Percentiles rank a stretch among this genome's conserved stretches.
phyloP scores from a whole-genome alignment of 2,797 vertebrate species.

The Sebastes hubbsi region DNA sequence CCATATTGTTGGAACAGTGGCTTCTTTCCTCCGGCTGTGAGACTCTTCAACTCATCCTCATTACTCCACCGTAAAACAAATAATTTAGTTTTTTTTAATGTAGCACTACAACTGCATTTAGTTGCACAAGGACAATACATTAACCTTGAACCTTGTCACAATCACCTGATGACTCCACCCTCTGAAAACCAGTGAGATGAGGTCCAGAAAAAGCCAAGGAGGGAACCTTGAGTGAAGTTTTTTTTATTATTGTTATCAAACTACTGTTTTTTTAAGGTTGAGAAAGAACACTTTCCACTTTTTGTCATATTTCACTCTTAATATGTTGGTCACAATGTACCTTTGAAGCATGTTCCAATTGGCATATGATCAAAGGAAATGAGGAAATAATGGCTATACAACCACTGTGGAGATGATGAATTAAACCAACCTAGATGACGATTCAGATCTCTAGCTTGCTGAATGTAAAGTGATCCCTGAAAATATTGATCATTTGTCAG shows the following conservation, averaged over 20 bases:
- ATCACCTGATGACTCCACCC: neutral
- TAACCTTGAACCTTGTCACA: neutral
- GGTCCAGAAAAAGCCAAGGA: neutral
- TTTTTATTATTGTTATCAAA: too few species aligned
- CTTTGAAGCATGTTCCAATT: neutral
- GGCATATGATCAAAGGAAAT: too few species aligned
- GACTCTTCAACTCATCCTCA: neutral
- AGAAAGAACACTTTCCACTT: too few species aligned
- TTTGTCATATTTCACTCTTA: too few species aligned
- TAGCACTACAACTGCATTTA: neutral
- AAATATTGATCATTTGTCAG: neutral
- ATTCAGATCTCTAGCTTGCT: neutral
- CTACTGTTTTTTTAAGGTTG: neutral
- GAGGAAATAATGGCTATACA: neutral
- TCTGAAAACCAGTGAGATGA: neutral
- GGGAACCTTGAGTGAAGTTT: too few species aligned
- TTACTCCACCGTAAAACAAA: too few species aligned
- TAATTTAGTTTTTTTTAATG: too few species aligned
- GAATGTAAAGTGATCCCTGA: neutral
- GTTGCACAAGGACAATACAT: too few species aligned
- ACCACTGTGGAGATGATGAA: neutral
- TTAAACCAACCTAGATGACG: neutral
- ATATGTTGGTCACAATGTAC: neutral
- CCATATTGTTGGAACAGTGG: too few species aligned
- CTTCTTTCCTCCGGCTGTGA: neutral